phyloP scores from a whole-genome alignment of 2,113 vertebrate genomes.

The Pionites leucogaster region DNA sequence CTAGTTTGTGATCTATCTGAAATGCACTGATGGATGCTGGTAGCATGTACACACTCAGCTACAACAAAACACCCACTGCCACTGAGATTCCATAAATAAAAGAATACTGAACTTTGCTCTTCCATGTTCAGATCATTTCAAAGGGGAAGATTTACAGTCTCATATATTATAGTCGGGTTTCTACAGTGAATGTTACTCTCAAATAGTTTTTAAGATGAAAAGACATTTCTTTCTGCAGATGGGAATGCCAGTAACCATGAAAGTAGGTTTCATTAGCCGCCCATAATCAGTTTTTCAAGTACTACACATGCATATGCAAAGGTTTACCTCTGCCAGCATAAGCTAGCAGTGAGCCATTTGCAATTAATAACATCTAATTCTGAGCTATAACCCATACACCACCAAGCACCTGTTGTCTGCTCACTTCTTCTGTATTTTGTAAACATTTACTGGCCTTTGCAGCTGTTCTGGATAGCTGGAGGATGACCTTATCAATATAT shows the following conservation, averaged over 20 bases:
- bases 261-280: neutral
- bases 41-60: neutral
- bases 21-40: neutral
- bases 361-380: neutral
- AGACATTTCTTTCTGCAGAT: neutral
- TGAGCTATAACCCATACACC: neutral
- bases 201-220: neutral
- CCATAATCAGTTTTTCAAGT: neutral
- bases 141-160: neutral
- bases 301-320: neutral
- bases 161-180: neutral
- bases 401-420: neutral
- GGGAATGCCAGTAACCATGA: neutral
- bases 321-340: neutral
- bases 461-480: neutral
- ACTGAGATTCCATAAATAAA: neutral
- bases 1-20: neutral
- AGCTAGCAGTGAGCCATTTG: neutral
- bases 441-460: neutral
- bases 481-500: neutral
- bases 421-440: neutral
- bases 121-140: neutral
- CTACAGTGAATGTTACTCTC: neutral
- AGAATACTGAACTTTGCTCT: neutral
- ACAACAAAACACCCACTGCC: neutral